Evolutionary conservation across 2,888 invertebrate genomes (phyloP), one percentile per base, ranked within the genome.

Genomic region (Alloplasta piceator): DNA sequence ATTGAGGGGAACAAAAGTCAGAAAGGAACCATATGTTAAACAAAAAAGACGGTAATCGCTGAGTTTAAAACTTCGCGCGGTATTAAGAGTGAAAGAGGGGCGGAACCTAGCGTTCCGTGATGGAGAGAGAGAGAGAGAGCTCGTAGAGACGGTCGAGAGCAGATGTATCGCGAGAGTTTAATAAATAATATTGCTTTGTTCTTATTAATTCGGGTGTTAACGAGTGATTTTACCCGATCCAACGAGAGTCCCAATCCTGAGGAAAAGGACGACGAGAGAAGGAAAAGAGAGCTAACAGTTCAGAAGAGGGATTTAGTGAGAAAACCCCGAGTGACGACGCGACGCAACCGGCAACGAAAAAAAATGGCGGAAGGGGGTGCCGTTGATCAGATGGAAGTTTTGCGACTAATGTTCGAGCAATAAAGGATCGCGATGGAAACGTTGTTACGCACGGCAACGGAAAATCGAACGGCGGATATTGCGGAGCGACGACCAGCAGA

Each of bases 401-500:
- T 63, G 9, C 14, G 63, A 9, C 14, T 63, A 46, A 63, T 63
- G 63, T 63, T 63, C 46, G 63, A 63, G 10, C 63, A 63, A 46
- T 46, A 63, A 46, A 43, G 46, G 26, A 7, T 63, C 26, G 46
- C 63, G 26, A 63, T 63, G 63, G 63, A 63, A 46, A 63, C 63
- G 43, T 26, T 63, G 63, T 46, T 63, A 14, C 16, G 26, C 9
- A 46, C 16, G 10, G 14, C 46, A 26, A 46, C 46, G 63, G 63
- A 46, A 63, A 63, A 46, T 41, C 60, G 60, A 60, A 39, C 60
- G 39, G 41, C n/a, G 12, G 58, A 10, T 5, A 36, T 9, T n/a
- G 36, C 10, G 10, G 58, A 14, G 58, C 58, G n/a, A 26, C 16
- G n/a, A 63, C 63, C 63, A 46, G 46, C 26, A 2, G 63, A 46